A percentile compares a stretch with the other conserved stretches of the same genome.
Evolutionary conservation across 2,797 vertebrate species (phyloP).

Genomic region (Chromis chromis): DNA sequence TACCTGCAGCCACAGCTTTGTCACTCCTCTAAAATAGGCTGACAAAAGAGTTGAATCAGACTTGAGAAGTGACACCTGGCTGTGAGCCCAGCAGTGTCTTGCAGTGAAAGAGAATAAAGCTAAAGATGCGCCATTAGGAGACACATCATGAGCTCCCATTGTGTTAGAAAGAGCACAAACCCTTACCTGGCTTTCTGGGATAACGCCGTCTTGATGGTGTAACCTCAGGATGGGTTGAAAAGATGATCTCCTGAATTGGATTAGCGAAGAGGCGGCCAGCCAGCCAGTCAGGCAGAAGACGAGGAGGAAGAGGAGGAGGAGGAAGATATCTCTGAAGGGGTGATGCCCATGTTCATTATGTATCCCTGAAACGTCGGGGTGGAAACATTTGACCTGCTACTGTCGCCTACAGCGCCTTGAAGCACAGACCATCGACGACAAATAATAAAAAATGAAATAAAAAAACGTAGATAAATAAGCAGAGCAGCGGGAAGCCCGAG

Average conservation of each 20-base stretch:
- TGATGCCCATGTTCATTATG: constrained; percentile 69
- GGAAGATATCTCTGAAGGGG: constrained; percentile 49
- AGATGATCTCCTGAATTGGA: constrained; percentile 80
- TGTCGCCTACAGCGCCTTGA: constrained; percentile 43
- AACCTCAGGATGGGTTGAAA: constrained; percentile 60
- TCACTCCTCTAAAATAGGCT: neutral
- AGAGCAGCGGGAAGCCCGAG: constrained; percentile 8
- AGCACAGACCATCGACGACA: constrained; percentile 20
- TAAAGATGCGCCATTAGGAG: constrained; percentile 17
- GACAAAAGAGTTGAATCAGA: neutral
- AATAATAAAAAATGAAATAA: neutral
- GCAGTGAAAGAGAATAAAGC: constrained; percentile 8
- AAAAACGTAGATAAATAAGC: constrained; percentile 35
- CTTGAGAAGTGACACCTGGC: neutral
- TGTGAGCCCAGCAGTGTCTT: constrained; percentile 1
- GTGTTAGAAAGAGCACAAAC: neutral
- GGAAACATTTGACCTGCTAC: constrained; percentile 69
- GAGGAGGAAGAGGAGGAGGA: constrained; percentile 26
- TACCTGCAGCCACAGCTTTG: constrained; percentile 27
- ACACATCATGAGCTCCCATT: neutral
- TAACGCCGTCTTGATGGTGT: constrained; percentile 70
- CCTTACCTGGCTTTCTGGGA: constrained; percentile 77
- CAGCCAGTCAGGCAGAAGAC: constrained; percentile 51
- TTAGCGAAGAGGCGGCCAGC: constrained; percentile 62
- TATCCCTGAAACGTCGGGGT: constrained; percentile 50